phyloP scores from a whole-genome alignment of 2,888 invertebrate genomes.

The Cephonodes hylas region DNA sequence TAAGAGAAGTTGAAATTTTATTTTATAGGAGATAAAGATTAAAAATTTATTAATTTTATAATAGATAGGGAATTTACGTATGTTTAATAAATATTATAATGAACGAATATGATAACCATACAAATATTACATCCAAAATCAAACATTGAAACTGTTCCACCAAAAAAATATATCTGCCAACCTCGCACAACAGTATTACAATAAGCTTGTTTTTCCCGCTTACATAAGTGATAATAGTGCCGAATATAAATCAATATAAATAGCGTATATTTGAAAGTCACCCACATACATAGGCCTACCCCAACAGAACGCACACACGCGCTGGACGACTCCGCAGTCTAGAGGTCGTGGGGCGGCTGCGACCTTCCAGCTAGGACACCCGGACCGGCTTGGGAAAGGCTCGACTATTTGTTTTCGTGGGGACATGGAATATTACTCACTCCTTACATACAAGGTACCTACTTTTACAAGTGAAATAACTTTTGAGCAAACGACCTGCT shows the following conservation, averaged over 20 bases:
- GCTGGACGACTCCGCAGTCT: constrained; percentile 15
- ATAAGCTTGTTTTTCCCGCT: background rate
- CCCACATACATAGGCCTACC: constrained; percentile 16
- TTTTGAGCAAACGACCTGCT: too few species aligned
- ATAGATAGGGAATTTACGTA: too few species aligned
- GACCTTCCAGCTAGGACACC: constrained; percentile 20
- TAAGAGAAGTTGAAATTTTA: background rate
- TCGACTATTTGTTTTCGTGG: constrained; percentile 8
- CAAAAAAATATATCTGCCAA: too few species aligned
- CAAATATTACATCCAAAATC: too few species aligned
- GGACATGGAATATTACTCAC: constrained; percentile 3
- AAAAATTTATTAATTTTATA: too few species aligned
- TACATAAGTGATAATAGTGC: constrained; percentile 3
- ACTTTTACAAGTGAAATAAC: background rate
- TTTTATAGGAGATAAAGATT: too few species aligned
- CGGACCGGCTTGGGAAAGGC: constrained; percentile 22
- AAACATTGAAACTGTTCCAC: too few species aligned
- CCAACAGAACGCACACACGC: constrained; percentile 28
- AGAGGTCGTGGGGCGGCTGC: constrained; percentile 19
- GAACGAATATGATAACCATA: too few species aligned
- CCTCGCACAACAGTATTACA: too few species aligned
- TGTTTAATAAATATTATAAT: too few species aligned
- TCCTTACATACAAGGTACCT: too few species aligned
- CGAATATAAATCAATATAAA: constrained; percentile 3
- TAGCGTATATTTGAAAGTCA: constrained; percentile 1